Percentiles rank a stretch among this genome's conserved stretches.
phyloP scores from a whole-genome alignment of 2,113 vertebrate species.

The Campylomormyrus numenius region DNA sequence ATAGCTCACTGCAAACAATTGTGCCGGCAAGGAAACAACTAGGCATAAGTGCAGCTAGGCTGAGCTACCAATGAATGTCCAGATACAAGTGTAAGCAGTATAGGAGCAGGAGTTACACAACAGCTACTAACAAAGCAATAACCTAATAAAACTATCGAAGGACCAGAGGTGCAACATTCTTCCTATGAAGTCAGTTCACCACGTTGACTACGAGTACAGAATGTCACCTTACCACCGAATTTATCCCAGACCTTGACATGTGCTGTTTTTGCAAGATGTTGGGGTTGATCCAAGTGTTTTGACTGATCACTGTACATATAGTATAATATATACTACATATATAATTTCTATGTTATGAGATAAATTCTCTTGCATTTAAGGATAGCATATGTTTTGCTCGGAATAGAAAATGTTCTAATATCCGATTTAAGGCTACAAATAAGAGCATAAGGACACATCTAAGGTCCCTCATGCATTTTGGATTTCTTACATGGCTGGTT shows the following conservation, averaged over 20 bases:
- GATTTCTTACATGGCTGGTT: not conserved
- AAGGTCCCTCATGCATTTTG: slow-evolving; percentile 11
- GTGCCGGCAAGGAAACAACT: not conserved
- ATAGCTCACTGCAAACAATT: not conserved
- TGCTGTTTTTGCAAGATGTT: not conserved
- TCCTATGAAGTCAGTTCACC: not conserved
- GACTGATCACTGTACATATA: not conserved
- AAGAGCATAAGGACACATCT: not conserved
- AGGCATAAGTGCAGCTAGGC: not conserved
- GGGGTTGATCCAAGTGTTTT: no score
- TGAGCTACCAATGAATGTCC: not conserved
- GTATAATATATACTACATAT: not conserved
- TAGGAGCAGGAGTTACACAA: not conserved
- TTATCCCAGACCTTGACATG: not conserved
- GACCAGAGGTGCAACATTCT: not conserved
- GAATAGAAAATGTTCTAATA: not conserved
- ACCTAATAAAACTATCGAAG: not conserved
- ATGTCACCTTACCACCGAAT: not conserved
- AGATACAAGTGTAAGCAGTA: not conserved
- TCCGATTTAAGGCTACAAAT: not conserved
- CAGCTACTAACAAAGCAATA: not conserved
- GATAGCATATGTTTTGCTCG: not conserved
- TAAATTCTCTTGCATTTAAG: not conserved
- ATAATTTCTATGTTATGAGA: not conserved
- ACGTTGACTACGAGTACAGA: not conserved